Evolutionary conservation across 2,113 vertebrate genomes (phyloP), one percentile per base, ranked within the genome.

Genomic region (Otocyon megalotis): DNA sequence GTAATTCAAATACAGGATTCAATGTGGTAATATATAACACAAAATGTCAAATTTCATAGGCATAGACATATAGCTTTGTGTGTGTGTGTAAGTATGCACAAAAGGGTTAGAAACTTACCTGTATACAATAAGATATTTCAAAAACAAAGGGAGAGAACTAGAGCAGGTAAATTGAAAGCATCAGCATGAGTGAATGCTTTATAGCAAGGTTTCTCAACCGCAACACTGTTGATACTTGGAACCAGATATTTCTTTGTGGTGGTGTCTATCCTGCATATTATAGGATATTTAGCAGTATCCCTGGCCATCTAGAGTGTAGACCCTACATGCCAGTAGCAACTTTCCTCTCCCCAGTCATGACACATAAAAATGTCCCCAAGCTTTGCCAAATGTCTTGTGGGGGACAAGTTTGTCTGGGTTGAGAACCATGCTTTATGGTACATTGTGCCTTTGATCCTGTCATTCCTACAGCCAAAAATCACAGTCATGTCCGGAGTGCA

Each of bases 111-210:
- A 82, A 87, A 19, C 20, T 67, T 54, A 76, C 53, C 50, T 56
- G 7, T 80, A 19, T 69, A 17, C 28, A 71, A 87, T 14, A 94
- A 88, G 19, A 32, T 63, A 79, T 43, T 94, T 62, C 87, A 72
- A n/a, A 95, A 72, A 79, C 35, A 79, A 67, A 92, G 11, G 16
- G n/a, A 80, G 62, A 17, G 50, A 65, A 37, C 15, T n/a, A 85
- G 50, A 94, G 43, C 35, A 74, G 71, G 28, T 53, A n/a, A 58
- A 58, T 0, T 63, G 69, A 88, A 88, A 79, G 28, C 19, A 63
- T 69, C 82, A 32, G 22, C 12, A n/a, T 28, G 43, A 88, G 35
- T 24, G 24, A 17, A 65, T 24, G 56, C 14, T n/a, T 37, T 56
- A 9, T 32, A 24, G 22, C 54, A 81, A 50, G 43, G 14, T 43